Evolutionary conservation across 2,797 vertebrate genomes (phyloP), one percentile per base, ranked within the genome.

Genomic region (Pseudochirops corinnae): DNA sequence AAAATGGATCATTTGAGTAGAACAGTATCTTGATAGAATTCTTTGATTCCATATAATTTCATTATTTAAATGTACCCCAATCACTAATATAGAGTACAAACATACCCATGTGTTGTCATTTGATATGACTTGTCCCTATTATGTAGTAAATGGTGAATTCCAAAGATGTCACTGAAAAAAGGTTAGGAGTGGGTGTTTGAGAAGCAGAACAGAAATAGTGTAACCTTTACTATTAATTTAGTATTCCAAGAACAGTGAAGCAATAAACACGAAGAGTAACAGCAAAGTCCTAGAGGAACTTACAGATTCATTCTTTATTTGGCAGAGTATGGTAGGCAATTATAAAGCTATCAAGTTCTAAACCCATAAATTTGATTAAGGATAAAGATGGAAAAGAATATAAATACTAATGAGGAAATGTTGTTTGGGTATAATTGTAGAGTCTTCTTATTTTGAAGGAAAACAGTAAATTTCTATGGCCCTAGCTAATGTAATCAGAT

Each of bases 301-400:
- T 96, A 98, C 62, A 94, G 95, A 97, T 97, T 98, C 96, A 92
- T 92, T 91, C 95, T 98, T 98, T 97, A 97, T 98, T 98, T 98
- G 97, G 97, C 96, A 98, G 94, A 96, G 92, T 97, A 98, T 96
- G 92, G 96, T 96, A 98, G 0, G 16, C 93, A 98, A 98, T 98
- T 98, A 98, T 95, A 97, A 98, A 98, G 96, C 98, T 97, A 98
- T 98, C 96, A 98, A 97, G 96, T 93, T 97, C 96, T 97, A 97
- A 98, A 98, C 96, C 92, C 94, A 96, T 97, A 98, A 96, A 98
- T 98, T 98, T 97, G 98, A 98, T 98, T 98, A 98, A 98, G 96
- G 98, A 97, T 97, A 96, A 97, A 98, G 96, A 97, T 92, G 94
- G 26, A 90, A 74, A 93, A 95, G 58, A 94, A 95, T 31, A 94